Percentiles rank a stretch among this genome's conserved stretches.
phyloP scores from a whole-genome alignment of 2,888 invertebrate species.

The Odontomyia ornata region DNA sequence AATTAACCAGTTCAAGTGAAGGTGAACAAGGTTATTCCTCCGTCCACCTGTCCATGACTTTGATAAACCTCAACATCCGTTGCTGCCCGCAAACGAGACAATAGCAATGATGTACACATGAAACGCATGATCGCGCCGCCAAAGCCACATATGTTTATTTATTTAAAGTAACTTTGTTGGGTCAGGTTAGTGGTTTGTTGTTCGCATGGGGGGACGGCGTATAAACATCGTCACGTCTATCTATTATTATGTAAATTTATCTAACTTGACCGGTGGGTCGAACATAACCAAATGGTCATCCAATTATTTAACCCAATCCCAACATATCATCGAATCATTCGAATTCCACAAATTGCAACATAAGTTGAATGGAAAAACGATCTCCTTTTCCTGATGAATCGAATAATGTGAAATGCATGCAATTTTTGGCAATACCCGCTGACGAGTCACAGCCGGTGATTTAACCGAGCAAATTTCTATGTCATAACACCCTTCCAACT shows the following conservation, averaged over 20 bases:
- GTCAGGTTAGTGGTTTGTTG: no score
- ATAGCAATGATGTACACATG: slow-evolving; percentile 7
- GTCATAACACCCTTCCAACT: neutral
- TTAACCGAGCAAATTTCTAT: neutral
- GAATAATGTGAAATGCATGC: neutral
- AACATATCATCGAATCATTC: neutral
- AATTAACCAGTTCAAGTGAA: slow-evolving; percentile 11
- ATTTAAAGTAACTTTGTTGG: no score
- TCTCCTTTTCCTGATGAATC: neutral
- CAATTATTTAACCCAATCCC: neutral
- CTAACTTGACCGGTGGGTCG: no score
- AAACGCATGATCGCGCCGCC: neutral
- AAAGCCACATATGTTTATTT: no score
- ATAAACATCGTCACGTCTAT: no score
- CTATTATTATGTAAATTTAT: no score
- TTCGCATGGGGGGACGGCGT: neutral
- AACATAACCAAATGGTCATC: neutral
- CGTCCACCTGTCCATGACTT: slow-evolving; percentile 39
- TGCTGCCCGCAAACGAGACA: slow-evolving; percentile 8
- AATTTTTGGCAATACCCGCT: neutral
- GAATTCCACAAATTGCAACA: neutral
- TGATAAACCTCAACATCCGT: slow-evolving; percentile 36
- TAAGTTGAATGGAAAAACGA: neutral
- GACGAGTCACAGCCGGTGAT: neutral
- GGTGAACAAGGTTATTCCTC: slow-evolving; percentile 37